These are phyloP conservation scores for Okamejei kenojei DNA, from an alignment of 2,797 vertebrate species.

Conservation along the genomic window DNA sequence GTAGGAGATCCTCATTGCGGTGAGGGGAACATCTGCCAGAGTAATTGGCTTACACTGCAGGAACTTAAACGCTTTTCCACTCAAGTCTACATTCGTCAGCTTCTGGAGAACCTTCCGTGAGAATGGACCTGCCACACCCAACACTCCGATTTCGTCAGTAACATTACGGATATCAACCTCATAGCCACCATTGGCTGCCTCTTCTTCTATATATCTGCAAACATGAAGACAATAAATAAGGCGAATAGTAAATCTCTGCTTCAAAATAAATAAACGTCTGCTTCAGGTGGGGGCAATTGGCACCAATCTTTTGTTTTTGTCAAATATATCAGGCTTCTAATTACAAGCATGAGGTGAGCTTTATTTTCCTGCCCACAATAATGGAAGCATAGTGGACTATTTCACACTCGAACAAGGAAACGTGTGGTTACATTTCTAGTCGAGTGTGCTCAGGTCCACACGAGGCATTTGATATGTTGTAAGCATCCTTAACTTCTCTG, in stretches of 20 bases:
- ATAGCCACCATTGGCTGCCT: conserved; percentile 62
- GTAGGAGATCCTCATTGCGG: conserved; percentile 89
- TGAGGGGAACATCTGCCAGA: conserved; percentile 63
- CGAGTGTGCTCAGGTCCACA: not conserved
- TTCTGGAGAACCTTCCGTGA: conserved; percentile 85
- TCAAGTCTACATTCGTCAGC: conserved; percentile 76
- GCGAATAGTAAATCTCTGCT: not conserved
- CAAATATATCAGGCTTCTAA: not conserved
- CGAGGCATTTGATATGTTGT: not conserved
- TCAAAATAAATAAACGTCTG: not conserved
- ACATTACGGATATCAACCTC: conserved; percentile 74
- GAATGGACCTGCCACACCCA: conserved; percentile 80
- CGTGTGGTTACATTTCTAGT: not conserved
- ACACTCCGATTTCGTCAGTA: conserved; percentile 79
- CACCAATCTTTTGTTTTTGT: not conserved
- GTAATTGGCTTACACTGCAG: conserved; percentile 75
- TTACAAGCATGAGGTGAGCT: too few species aligned
- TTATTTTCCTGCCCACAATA: not conserved
- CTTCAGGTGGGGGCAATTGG: not conserved
- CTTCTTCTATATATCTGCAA: conserved; percentile 84
- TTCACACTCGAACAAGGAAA: not conserved
- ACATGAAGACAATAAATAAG: conserved; percentile 34
- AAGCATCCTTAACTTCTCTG: too few species aligned
- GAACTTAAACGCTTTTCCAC: conserved; percentile 74
- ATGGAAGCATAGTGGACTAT: not conserved